Percentiles rank a stretch among this genome's conserved stretches.
Evolutionary conservation across 2,888 invertebrate genomes (phyloP).

Genomic region (Drosophila greeni): DNA sequence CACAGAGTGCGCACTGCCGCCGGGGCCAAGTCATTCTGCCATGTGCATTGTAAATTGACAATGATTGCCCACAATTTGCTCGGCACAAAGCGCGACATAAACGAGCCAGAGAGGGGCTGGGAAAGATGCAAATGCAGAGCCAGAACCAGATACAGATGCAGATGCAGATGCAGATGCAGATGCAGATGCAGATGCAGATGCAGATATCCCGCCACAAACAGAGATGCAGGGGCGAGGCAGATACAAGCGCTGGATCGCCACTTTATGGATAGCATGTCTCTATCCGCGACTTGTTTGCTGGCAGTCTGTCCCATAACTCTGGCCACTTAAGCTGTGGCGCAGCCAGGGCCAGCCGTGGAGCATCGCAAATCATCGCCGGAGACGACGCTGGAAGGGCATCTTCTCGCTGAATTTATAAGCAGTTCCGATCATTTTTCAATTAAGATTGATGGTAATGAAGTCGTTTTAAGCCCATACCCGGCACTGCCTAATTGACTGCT

Average conservation of each 20-base stretch:
- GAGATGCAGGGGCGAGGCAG: slow-evolving; percentile 29
- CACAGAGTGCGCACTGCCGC: slow-evolving; percentile 40
- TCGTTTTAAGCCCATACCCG: slow-evolving; percentile 48
- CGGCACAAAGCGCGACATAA: slow-evolving; percentile 48
- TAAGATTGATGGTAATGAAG: slow-evolving; percentile 73
- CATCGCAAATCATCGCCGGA: slow-evolving; percentile 48
- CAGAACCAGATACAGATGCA: slow-evolving; percentile 44
- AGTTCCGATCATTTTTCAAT: slow-evolving; percentile 67
- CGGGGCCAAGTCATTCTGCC: slow-evolving; percentile 56
- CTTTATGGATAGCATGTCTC: slow-evolving; percentile 33
- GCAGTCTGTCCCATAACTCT: slow-evolving; percentile 62
- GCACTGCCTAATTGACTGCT: slow-evolving; percentile 59
- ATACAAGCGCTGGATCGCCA: slow-evolving; percentile 40
- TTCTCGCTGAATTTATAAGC: slow-evolving; percentile 54
- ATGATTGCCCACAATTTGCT: slow-evolving; percentile 74
- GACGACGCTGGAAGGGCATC: slow-evolving; percentile 26
- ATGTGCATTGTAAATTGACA: slow-evolving; percentile 69
- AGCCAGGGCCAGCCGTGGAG: slow-evolving; percentile 45
- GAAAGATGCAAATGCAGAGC: slow-evolving; percentile 23
- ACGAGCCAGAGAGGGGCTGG: slow-evolving; percentile 25
- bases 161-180: slow-evolving; percentile 38
- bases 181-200: slow-evolving; percentile 36
- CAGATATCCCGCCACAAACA: slow-evolving; percentile 41
- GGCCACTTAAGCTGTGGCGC: slow-evolving; percentile 66
- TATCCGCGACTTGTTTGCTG: slow-evolving; percentile 36